Evolutionary conservation across 1,140 invertebrate genomes (phyloP).

Genomic region (Paraescarpia echinospica): DNA sequence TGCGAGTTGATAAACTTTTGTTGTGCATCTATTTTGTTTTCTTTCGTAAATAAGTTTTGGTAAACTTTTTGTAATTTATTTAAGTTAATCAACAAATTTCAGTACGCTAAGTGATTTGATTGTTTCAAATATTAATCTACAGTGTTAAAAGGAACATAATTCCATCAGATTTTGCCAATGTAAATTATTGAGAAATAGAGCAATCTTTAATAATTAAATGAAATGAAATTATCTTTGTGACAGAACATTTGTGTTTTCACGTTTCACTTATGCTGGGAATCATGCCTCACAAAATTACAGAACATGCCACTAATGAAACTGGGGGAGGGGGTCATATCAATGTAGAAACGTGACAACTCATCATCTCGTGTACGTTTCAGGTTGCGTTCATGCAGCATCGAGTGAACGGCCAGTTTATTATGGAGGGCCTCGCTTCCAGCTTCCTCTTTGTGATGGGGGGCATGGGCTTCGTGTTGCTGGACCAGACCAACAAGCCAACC

Average conservation of each 20-base stretch:
- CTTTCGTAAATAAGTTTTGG: background rate
- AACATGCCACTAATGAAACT: background rate
- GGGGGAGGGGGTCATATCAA: too few relatives aligned
- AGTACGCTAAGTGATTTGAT: too few relatives aligned
- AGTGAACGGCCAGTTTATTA: slow-evolving; percentile 98
- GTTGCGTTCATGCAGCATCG: slow-evolving; percentile 98
- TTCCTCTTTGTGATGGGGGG: slow-evolving; percentile 95
- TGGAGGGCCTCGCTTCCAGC: slow-evolving; percentile 96
- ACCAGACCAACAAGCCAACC: slow-evolving; percentile 87
- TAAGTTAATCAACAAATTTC: background rate
- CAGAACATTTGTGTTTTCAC: too few relatives aligned
- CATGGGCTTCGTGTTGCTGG: slow-evolving; percentile 93
- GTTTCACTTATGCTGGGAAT: background rate
- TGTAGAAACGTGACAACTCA: background rate
- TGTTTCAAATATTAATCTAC: too few relatives aligned
- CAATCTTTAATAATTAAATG: too few relatives aligned
- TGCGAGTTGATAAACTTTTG: background rate
- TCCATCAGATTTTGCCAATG: too few relatives aligned
- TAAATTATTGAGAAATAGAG: too few relatives aligned
- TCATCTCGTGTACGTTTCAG: slow-evolving; percentile 53
- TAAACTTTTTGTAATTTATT: background rate
- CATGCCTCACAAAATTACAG: background rate
- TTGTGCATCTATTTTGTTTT: background rate
- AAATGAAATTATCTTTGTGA: too few relatives aligned
- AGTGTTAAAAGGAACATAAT: too few relatives aligned